Evolutionary conservation across 2,113 vertebrate species (phyloP), one percentile per base, ranked within the genome.

Genomic region (Anas platyrhynchos): DNA sequence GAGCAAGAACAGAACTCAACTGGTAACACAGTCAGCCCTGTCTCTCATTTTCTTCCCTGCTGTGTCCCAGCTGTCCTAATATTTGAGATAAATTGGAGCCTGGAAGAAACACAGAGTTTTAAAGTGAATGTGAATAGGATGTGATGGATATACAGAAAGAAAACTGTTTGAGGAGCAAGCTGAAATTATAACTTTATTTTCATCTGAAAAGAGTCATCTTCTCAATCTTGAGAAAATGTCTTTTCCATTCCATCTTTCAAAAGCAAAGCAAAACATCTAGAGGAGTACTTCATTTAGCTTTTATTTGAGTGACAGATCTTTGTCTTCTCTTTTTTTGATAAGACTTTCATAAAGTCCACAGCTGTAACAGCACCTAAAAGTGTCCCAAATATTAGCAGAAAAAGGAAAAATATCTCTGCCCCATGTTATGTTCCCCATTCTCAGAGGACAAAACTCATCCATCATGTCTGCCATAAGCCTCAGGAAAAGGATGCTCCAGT

Each of bases 11-110:
- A 71, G 67, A 93, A 89, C 71, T 91, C 25, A 80, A 81, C 65
- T 59, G 27, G 58, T 89, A 85, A 66, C 67, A 55, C 36, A 74
- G 59, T 84, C 89, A 95, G 58, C 6, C 38, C 34, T 81, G 43
- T 89, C 68, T 85, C 86, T 95, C 88, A 94, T 92, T 92, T 94
- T 94, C 88, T 81, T 93, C 72, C 96, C 89, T 90, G 85, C 88
- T 96, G 93, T 81, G 95, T 74, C 56, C 79, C 91, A 96, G 91
- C 91, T 96, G 94, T 93, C 79, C 68, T 81, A 88, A 85, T 89
- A 93, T 94, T 94, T 96, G 90, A 83, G 79, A 86, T 89, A 96
- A 94, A 96, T 81, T 96, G 85, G 34, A 2, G 13, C 26, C 89
- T 94, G 85, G 59, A 93, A 93, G 75, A 95, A 93, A 90, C 59